Evolutionary conservation across 2,113 vertebrate genomes (phyloP), one percentile per base, ranked within the genome.

Genomic region (Chaetorhynchus papuensis): DNA sequence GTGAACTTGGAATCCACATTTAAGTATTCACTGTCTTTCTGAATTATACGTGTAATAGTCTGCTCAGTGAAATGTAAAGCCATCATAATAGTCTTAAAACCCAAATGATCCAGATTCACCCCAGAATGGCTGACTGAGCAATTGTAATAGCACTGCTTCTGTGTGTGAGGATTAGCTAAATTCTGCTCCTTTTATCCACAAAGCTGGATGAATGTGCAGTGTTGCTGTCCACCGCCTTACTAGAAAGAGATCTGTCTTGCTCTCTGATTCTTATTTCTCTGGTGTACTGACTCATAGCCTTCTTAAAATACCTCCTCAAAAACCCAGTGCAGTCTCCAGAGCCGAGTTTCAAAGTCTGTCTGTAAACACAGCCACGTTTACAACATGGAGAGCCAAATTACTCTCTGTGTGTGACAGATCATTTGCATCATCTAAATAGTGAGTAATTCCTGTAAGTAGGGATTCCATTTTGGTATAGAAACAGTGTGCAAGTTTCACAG

Each of bases 21-120:
- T 63, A 87, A 94, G 56, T 78, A 79, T 71, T 91, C 74, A 49
- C 71, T 79, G 74, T 63, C 87, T 93, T 94, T 87, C 60, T 57
- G 41, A 89, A 91, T 91, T 89, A 57, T 82, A 76, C 0, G 0
- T 84, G 74, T 79, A 79, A 45, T 78, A 91, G 84, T 82, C 93
- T 89, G 66, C 72, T 97, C 70, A 89, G 89, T 87, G 83, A 85
- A 91, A 94, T 69, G 59, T 82, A 89, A 96, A 95, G 52, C 89
- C 52, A 49, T 79, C 63, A 33, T 93, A 84, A 95, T 89, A 96
- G 53, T 59, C 78, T 96, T 93, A 94, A 94, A 89, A 90, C 66
- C 82, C 47, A 87, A 89, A 72, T 45, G 65, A 89, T 87, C 53
- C 89, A 95, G 81, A 85, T 94, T 94, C 89, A 84, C 79, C 79